phyloP scores from a whole-genome alignment of 2,888 invertebrate species.

The Reticulitermes lucifugus region DNA sequence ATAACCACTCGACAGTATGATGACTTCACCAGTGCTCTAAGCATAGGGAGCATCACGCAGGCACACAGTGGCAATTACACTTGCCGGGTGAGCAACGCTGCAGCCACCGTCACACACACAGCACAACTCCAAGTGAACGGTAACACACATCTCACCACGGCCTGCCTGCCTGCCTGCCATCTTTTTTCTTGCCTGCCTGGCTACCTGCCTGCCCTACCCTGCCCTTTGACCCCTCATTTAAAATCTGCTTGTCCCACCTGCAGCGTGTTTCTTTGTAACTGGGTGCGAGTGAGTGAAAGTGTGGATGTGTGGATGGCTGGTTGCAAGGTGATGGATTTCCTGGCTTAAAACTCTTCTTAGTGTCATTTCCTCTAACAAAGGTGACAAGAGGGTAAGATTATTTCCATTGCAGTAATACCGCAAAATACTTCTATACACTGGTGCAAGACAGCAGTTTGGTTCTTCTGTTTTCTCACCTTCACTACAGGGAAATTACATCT shows the following conservation, averaged over 20 bases:
- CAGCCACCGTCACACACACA: conserved; percentile 70
- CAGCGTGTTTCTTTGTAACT: conserved; percentile 14
- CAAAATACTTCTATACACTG: neutral
- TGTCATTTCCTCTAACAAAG: neutral
- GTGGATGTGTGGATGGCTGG: neutral
- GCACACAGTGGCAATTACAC: conserved; percentile 71
- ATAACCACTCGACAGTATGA: conserved; percentile 71
- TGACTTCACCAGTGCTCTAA: conserved; percentile 71
- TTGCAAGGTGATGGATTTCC: neutral
- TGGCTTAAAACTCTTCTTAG: conserved; percentile 1
- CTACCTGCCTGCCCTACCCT: neutral
- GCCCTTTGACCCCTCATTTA: neutral
- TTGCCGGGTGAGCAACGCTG: conserved; percentile 71
- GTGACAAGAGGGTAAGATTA: conserved; percentile 27
- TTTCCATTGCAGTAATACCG: neutral
- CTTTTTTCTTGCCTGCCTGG: conserved; percentile 21
- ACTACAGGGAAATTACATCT: too few relatives aligned
- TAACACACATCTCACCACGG: conserved; percentile 54
- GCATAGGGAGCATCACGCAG: conserved; percentile 70
- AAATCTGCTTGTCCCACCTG: conserved; percentile 21
- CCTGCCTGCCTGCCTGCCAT: conserved; percentile 11
- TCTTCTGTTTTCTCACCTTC: too few relatives aligned
- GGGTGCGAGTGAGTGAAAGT: neutral
- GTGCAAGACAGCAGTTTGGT: too few relatives aligned
- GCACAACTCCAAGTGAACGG: conserved; percentile 72